These are phyloP conservation scores for Protonibea diacanthus DNA, from an alignment of 2,797 vertebrate species.

Conservation along the genomic window DNA sequence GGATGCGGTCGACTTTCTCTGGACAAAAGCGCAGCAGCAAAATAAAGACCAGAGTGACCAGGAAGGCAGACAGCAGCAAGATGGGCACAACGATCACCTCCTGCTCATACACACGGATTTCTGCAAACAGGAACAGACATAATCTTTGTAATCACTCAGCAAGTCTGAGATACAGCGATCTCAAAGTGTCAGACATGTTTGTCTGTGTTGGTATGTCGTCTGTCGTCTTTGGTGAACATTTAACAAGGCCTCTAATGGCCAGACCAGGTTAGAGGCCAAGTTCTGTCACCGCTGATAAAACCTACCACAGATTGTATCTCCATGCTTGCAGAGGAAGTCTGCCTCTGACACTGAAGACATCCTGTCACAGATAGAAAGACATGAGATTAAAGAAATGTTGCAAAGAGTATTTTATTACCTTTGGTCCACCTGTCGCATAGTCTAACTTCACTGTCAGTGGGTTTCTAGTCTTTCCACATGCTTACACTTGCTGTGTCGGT, in stretches of 20 bases:
- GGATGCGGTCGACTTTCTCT: conserved; percentile 79
- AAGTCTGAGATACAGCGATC: not conserved
- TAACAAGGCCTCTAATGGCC: not conserved
- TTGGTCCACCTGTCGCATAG: not conserved
- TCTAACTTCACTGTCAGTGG: not conserved
- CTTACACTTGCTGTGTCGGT: not conserved
- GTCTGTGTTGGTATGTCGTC: conserved; percentile 1
- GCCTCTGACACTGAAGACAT: conserved; percentile 77
- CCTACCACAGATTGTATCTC: conserved; percentile 84
- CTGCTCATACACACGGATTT: conserved; percentile 85
- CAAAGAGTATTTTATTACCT: not conserved
- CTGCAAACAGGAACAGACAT: conserved; percentile 59
- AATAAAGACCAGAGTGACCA: conserved; percentile 89
- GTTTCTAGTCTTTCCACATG: not conserved
- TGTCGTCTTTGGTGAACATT: not conserved
- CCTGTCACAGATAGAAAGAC: conserved; percentile 59
- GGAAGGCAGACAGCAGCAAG: conserved; percentile 87
- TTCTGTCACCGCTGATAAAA: conserved; percentile 3
- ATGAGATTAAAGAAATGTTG: not conserved
- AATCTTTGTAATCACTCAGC: not conserved
- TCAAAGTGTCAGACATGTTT: conserved; percentile 8
- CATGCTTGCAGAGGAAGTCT: conserved; percentile 64
- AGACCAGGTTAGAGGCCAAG: not conserved
- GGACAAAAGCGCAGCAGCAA: conserved; percentile 86
- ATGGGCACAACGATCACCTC: conserved; percentile 93